Evolutionary conservation across 2,797 vertebrate genomes (phyloP).

Genomic region (Coregonus sp.): DNA sequence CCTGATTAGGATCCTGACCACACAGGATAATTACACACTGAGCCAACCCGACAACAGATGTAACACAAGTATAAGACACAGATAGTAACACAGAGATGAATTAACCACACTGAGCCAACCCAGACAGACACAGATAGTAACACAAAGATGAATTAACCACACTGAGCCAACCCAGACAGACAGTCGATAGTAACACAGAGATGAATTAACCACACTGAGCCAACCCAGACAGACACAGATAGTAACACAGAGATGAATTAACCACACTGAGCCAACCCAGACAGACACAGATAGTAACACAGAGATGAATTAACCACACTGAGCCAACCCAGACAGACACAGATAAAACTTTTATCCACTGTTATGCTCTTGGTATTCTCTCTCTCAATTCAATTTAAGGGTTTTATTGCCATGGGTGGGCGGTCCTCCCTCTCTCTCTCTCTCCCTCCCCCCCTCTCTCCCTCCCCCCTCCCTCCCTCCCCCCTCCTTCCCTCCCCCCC

Average conservation of each 20-base stretch:
- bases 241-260: slow-evolving; percentile 4
- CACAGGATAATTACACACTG: not conserved
- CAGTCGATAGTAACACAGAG: not conserved
- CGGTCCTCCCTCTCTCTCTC: too few relatives aligned
- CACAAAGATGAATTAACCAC: not conserved
- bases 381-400: too few relatives aligned
- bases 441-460: fast-evolving
- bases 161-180: not conserved
- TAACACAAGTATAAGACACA: too few relatives aligned
- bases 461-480: not conserved
- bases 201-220: not conserved
- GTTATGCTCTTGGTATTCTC: too few relatives aligned
- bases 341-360: too few relatives aligned
- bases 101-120: not conserved
- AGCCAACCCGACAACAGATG: too few relatives aligned
- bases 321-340: not conserved
- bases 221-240: not conserved
- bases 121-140: slow-evolving; percentile 16
- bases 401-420: too few relatives aligned
- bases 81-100: not conserved
- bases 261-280: not conserved
- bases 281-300: slow-evolving; percentile 18
- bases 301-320: not conserved
- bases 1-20: slow-evolving; percentile 88
- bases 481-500: not conserved